Evolutionary conservation across 2,113 vertebrate species (phyloP).

Genomic region (Rhinoderma darwinii): DNA sequence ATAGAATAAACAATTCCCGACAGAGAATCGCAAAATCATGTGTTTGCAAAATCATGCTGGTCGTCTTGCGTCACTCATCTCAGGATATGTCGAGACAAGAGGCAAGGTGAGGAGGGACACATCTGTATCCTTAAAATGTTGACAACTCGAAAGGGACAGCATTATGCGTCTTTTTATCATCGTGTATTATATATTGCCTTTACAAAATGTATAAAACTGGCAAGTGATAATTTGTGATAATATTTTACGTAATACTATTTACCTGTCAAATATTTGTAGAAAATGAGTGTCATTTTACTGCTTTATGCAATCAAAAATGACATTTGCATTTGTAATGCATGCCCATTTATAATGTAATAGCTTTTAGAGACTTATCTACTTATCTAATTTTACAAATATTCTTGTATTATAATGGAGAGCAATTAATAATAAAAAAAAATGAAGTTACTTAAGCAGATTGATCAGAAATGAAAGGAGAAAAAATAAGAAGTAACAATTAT

Average conservation of each 20-base stretch:
- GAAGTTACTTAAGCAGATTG: background rate
- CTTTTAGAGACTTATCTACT: slow-evolving; percentile 25
- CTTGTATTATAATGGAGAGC: background rate
- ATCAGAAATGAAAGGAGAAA: background rate
- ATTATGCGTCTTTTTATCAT: background rate
- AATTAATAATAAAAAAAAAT: background rate
- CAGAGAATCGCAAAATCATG: no score
- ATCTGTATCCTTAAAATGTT: no score
- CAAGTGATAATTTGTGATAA: background rate
- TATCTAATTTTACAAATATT: background rate
- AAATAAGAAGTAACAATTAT: background rate
- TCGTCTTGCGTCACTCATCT: no score
- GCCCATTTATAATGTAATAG: background rate
- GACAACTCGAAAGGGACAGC: no score
- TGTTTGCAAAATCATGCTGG: no score
- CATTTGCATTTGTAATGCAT: slow-evolving; percentile 7
- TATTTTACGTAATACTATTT: background rate
- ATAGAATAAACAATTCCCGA: no score
- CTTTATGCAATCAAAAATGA: slow-evolving; percentile 7
- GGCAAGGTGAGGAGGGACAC: no score
- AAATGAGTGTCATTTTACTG: background rate
- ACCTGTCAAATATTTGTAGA: background rate
- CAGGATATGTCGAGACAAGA: no score
- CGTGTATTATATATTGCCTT: background rate
- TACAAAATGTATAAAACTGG: background rate